These are phyloP conservation scores for Acanthoscelides obtectus DNA, from an alignment of 2,888 invertebrate species.

Conservation along the genomic window DNA sequence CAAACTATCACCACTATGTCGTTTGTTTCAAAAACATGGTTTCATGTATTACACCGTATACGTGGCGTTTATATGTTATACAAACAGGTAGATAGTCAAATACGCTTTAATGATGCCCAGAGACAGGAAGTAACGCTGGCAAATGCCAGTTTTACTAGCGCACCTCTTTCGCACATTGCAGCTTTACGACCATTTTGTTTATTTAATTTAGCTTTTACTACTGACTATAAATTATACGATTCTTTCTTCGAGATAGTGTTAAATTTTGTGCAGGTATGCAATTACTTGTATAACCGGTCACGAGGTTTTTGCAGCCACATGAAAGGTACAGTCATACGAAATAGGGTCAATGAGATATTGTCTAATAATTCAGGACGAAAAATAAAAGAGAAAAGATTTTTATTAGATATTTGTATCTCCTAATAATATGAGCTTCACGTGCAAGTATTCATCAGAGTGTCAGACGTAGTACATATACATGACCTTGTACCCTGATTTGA, in stretches of 20 bases:
- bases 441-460: too few species aligned
- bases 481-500: too few species aligned
- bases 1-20: too few species aligned
- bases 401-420: too few species aligned
- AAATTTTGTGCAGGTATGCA: not conserved
- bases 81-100: not conserved
- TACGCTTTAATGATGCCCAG: not conserved
- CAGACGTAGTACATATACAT: too few species aligned
- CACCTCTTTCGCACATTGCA: not conserved
- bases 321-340: not conserved
- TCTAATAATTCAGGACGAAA: too few species aligned
- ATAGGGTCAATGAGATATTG: not conserved
- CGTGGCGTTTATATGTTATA: not conserved
- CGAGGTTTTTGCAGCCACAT: not conserved
- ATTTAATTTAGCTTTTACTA: not conserved
- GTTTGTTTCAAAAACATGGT: not conserved
- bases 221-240: not conserved
- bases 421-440: too few species aligned
- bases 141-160: not conserved
- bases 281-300: not conserved
- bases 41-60: not conserved
- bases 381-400: too few species aligned
- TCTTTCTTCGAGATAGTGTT: not conserved
- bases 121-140: not conserved
- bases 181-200: not conserved